phyloP scores from a whole-genome alignment of 2,113 vertebrate genomes.

The Tor tambroides region DNA sequence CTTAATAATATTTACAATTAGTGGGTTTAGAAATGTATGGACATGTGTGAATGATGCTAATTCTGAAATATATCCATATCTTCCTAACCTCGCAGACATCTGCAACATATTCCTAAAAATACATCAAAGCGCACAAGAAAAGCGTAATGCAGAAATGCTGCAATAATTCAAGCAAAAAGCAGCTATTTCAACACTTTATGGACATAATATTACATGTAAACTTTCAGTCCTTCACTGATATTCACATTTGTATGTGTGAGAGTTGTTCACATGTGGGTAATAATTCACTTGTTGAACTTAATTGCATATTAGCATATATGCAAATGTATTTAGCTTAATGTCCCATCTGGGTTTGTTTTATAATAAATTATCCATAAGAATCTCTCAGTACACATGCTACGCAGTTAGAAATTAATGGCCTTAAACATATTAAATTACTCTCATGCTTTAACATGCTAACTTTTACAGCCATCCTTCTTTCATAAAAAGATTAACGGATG shows the following conservation, averaged over 20 bases:
- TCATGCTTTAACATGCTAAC: background rate
- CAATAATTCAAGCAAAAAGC: background rate
- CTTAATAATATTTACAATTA: too few relatives aligned
- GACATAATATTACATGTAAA: background rate
- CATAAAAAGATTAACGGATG: background rate
- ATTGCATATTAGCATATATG: background rate
- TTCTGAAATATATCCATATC: too few relatives aligned
- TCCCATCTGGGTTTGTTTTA: background rate
- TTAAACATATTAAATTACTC: background rate
- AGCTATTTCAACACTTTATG: background rate
- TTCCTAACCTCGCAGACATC: background rate
- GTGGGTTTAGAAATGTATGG: too few relatives aligned
- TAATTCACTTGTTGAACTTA: background rate
- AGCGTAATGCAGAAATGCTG: background rate
- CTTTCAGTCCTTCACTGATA: background rate
- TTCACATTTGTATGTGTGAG: background rate
- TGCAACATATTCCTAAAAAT: background rate
- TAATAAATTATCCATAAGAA: too few relatives aligned
- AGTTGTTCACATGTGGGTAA: background rate
- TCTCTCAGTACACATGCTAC: background rate
- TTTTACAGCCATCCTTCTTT: background rate
- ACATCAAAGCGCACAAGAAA: background rate
- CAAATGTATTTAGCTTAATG: background rate
- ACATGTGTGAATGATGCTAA: too few relatives aligned
- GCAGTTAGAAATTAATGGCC: background rate